Conservation (phyloP, 1,140 invertebrate genomes). For the Pogonus chalceus region DNA sequence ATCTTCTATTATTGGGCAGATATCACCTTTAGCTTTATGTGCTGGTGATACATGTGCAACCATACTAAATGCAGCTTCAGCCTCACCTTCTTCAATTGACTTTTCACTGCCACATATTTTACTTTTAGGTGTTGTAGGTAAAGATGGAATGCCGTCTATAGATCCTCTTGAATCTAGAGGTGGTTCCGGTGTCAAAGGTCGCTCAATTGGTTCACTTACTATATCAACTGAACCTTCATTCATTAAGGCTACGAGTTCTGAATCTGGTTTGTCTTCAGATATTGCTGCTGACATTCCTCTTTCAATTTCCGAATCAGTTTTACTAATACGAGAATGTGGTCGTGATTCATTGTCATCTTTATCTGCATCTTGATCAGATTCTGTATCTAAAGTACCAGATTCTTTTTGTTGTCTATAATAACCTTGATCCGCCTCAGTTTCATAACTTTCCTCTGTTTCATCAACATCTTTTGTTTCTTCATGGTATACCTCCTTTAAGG, state of each 20-base stretch:
- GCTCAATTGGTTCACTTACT: constrained; percentile 37
- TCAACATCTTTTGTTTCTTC: constrained; percentile 37
- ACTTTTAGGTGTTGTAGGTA: neutral
- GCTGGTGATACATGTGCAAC: constrained; percentile 35
- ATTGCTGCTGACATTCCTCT: constrained; percentile 29
- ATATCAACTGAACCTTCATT: constrained; percentile 31
- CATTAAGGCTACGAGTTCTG: constrained; percentile 34
- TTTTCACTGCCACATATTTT: constrained; percentile 29
- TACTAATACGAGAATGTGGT: constrained; percentile 32
- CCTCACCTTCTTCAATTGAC: constrained; percentile 40
- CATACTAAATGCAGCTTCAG: constrained; percentile 40
- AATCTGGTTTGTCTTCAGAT: constrained; percentile 36
- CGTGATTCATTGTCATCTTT: constrained; percentile 30
- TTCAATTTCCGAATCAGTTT: constrained; percentile 33
- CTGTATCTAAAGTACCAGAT: constrained; percentile 22
- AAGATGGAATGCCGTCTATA: constrained; percentile 32
- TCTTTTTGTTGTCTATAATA: constrained; percentile 31
- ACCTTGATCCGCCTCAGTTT: constrained; percentile 36
- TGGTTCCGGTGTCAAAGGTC: constrained; percentile 42
- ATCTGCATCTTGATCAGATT: constrained; percentile 24
- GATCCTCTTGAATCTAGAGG: constrained; percentile 24
- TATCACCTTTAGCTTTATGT: constrained; percentile 31
- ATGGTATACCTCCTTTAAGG: constrained; percentile 35
- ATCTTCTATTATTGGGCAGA: constrained; percentile 44
- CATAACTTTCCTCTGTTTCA: constrained; percentile 33